Evolutionary conservation across 2,797 vertebrate genomes (phyloP), one percentile per base, ranked within the genome.

Genomic region (Cuculus canorus): DNA sequence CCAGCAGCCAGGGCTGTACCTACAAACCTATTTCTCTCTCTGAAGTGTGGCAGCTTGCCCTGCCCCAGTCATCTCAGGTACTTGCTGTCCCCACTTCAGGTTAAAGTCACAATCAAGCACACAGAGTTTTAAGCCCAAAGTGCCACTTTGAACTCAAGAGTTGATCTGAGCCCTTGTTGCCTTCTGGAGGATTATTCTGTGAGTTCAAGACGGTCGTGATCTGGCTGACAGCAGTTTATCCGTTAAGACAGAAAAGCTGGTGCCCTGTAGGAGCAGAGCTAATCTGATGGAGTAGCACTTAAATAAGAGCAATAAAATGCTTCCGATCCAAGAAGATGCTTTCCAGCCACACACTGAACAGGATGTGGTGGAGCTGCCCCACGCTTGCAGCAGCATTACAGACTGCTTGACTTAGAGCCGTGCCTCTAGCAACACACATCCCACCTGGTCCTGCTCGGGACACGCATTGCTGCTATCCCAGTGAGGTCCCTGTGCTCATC

Each of bases 181-280:
- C 91, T 88, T 39, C 84, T 81, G 84, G 91, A 11, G 2, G 64
- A 78, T 45, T 72, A 13, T 66, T 75, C 87, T 32, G 32, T 0
- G 5, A 17, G 56, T 68, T 61, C 8, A n/a, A 47, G 73, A 63
- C 1, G 0, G 89, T 56, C 0, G 0, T 45, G 82, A 88, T 84
- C 90, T 79, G 88, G 45, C 78, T 23, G 4, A 21, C 22, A 66
- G 82, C 54, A 50, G 19, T 93, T 95, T 92, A 95, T 85, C 86
- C 12, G 9, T 24, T 92, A 66, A 96, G 92, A 61, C 53, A 86
- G 90, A 60, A 89, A 91, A 96, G 86, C 88, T 89, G 91, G 18
- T 60, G 32, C 28, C 64, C 60, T 66, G 45, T 9, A 52, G 70
- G 53, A 82, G 59, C 76, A 64, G 65, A 83, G 87, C 61, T 90